phyloP scores from a whole-genome alignment of 2,113 vertebrate species.

The Megaptera novaeangliae region DNA sequence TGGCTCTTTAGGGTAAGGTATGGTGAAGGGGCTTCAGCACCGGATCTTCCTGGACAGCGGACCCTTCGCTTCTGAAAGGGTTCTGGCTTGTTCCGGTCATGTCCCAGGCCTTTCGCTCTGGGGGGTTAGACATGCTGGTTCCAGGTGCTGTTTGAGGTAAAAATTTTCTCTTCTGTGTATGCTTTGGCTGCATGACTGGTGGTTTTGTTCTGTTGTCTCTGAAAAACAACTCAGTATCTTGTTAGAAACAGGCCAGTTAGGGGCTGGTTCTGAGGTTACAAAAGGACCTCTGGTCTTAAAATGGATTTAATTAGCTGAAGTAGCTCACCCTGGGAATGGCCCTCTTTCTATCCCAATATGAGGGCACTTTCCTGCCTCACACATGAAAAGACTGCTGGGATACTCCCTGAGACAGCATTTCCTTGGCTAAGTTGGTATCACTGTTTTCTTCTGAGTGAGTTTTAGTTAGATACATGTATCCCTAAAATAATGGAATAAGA shows the following conservation, averaged over 20 bases:
- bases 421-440: not conserved
- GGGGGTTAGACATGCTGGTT: not conserved
- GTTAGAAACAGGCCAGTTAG: not conserved
- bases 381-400: not conserved
- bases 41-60: not conserved
- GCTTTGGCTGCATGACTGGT: not conserved
- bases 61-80: not conserved
- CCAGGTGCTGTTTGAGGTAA: not conserved
- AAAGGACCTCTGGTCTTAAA: not conserved
- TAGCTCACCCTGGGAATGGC: not conserved
- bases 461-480: not conserved
- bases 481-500: not conserved
- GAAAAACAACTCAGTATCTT: not conserved
- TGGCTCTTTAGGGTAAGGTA: not conserved
- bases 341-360: not conserved
- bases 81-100: not conserved
- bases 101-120: not conserved
- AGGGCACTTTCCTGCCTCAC: not conserved
- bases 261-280: not conserved
- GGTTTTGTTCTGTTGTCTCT: not conserved
- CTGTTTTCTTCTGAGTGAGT: not conserved
- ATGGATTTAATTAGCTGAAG: not conserved
- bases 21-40: not conserved
- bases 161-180: not conserved
- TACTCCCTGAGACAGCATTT: not conserved